Base-by-base conservation (phyloP, 2,113 vertebrate genomes). In the Jaculus jaculus region DNA sequence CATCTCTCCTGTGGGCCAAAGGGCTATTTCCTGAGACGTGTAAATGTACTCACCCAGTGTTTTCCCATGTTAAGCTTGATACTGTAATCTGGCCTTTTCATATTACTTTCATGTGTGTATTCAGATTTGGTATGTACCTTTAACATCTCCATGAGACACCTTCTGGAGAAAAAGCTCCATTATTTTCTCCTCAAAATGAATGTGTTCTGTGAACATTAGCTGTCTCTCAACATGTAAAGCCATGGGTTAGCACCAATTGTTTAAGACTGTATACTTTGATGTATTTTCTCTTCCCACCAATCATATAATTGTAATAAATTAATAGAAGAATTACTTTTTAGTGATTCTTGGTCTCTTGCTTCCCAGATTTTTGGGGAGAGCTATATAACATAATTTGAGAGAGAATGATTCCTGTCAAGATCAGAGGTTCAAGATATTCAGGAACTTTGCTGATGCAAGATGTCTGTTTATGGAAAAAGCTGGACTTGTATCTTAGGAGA, bases 261-360 rank as follows among this genome's bases (percentile, higher is more conserved):
- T 94, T 47, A 87, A 82, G 71, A 88, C 1, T 72, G 42, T 91
- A 54, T 82, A 94, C 39, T 88, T 61, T 81, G 61, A 95, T 79
- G 71, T 87, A 82, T 20, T 69, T 93, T 87, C 83, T 87, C 81
- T 95, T 92, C 80, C 75, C 79, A 73, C 12, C 51, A 63, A 88
- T 71, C 84, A 81, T 66, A 78, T 93, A 75, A 73, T 92, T 93
- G 65, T 37, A 96, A 94, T 94, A 91, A 97, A 96, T 92, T 61
- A 66, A 86, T n/a, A 39, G 69, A 84, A 90, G 78, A 84, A 91
- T 1, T 66, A 94, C 20, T 87, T 92, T 92, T 58, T 77, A 80
- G 39, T 83, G 71, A 83, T 83, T 21, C 47, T 9, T 58, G 32
- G 47, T 89, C 42, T 94, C 71, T 78, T 93, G 85, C 84, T 95